phyloP scores from a whole-genome alignment of 2,113 vertebrate species.

The Bufo gargarizans region DNA sequence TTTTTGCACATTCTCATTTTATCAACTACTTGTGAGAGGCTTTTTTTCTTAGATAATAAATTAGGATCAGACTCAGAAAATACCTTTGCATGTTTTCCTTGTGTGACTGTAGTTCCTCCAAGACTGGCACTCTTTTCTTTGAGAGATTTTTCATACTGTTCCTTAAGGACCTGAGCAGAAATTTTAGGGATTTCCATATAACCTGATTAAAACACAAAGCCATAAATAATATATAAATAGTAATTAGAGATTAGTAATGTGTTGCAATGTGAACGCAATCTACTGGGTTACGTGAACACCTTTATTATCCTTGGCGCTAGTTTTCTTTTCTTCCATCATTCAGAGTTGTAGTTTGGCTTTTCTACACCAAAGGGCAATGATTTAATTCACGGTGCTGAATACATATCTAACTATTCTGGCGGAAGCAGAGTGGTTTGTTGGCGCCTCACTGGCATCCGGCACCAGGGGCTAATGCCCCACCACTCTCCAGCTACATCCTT shows the following conservation, averaged over 20 bases:
- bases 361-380: too few relatives aligned
- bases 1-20: background rate
- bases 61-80: background rate
- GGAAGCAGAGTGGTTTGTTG: too few relatives aligned
- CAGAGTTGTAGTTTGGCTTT: too few relatives aligned
- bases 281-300: background rate
- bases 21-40: background rate
- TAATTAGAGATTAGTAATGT: background rate
- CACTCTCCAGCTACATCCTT: too few relatives aligned
- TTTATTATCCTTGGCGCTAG: too few relatives aligned
- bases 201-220: constrained; percentile 64
- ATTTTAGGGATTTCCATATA: constrained; percentile 85
- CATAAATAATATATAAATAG: background rate
- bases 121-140: constrained; percentile 72
- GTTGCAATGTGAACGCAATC: background rate
- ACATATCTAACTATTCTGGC: too few relatives aligned
- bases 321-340: too few relatives aligned
- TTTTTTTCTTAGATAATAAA: background rate
- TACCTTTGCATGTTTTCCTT: constrained; percentile 88
- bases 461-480: too few relatives aligned
- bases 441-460: too few relatives aligned
- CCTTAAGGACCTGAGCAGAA: constrained; percentile 86
- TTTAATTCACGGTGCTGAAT: too few relatives aligned
- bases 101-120: constrained; percentile 65
- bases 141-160: constrained; percentile 88